Conservation (phyloP, 2,888 invertebrate species). For the Proisotoma minuta region DNA sequence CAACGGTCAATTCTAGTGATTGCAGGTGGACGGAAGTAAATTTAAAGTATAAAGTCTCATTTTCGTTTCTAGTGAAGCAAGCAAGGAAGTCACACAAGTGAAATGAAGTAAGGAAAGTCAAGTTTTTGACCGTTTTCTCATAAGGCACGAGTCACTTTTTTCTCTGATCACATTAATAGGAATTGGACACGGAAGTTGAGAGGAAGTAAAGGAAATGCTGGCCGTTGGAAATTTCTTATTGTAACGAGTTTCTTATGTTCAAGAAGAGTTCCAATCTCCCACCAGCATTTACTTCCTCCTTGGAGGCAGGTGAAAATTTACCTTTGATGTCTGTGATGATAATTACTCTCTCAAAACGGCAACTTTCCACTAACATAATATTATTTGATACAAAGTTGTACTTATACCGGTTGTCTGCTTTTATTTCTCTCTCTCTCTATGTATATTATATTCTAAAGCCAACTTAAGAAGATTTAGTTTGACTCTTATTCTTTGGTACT, state of each 20-base stretch:
- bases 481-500: too few relatives aligned
- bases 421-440: too few relatives aligned
- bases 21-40: constrained; percentile 13
- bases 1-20: not conserved
- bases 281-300: not conserved
- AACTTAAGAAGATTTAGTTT: too few relatives aligned
- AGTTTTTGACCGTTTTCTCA: constrained; percentile 23
- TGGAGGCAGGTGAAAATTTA: not conserved
- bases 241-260: not conserved
- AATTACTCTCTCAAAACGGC: too few relatives aligned
- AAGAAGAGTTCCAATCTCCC: not conserved
- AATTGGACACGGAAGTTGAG: constrained; percentile 1
- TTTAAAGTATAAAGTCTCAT: too few relatives aligned
- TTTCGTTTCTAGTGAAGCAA: too few relatives aligned
- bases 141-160: constrained; percentile 22
- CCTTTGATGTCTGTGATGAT: too few relatives aligned
- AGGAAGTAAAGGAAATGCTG: not conserved
- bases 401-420: too few relatives aligned
- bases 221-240: constrained; percentile 10
- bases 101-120: constrained; percentile 4
- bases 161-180: not conserved
- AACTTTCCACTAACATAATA: too few relatives aligned
- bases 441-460: too few relatives aligned
- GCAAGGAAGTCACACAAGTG: constrained; percentile 2
- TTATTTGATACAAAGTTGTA: too few relatives aligned